Percentiles rank a stretch among this genome's conserved stretches.
phyloP scores from a whole-genome alignment of 2,113 vertebrate species.

The Machaerirhynchus nigripectus region DNA sequence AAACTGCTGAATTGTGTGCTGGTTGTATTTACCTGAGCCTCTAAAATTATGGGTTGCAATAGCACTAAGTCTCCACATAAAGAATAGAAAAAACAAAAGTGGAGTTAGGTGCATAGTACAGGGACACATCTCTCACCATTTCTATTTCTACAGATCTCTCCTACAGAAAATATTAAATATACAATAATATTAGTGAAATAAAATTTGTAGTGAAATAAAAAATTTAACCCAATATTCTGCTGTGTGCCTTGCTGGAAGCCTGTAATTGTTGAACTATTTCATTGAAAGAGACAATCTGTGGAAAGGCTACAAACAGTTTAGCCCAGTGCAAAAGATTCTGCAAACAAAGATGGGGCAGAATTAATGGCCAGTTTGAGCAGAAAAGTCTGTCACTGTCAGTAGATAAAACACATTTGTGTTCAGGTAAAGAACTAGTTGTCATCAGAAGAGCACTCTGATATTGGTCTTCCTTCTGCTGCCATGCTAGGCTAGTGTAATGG shows the following conservation, averaged over 20 bases:
- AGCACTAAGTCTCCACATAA: neutral
- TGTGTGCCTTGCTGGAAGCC: neutral
- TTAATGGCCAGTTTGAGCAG: neutral
- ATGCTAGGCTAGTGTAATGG: neutral
- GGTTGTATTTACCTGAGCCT: neutral
- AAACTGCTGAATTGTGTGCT: neutral
- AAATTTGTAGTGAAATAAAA: neutral
- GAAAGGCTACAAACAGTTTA: fast-evolving
- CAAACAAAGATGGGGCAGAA: neutral
- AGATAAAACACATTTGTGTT: neutral
- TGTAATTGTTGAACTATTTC: neutral
- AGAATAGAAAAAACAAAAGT: neutral
- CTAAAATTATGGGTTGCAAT: neutral
- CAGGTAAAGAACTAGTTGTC: neutral
- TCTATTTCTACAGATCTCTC: neutral
- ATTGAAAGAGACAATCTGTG: neutral
- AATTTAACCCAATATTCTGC: neutral
- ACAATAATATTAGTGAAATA: neutral
- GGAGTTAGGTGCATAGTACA: neutral
- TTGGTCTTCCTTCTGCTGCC: neutral
- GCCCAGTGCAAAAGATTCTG: neutral
- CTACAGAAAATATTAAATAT: neutral
- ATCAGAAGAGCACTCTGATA: neutral
- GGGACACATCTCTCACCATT: neutral
- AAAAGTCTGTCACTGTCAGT: neutral